Evolutionary conservation across 30 jellyfish, hydroid and myxozoan genomes (phyloP), one percentile per base, ranked within the genome.

Genomic region (Catostylus mosaicus): DNA sequence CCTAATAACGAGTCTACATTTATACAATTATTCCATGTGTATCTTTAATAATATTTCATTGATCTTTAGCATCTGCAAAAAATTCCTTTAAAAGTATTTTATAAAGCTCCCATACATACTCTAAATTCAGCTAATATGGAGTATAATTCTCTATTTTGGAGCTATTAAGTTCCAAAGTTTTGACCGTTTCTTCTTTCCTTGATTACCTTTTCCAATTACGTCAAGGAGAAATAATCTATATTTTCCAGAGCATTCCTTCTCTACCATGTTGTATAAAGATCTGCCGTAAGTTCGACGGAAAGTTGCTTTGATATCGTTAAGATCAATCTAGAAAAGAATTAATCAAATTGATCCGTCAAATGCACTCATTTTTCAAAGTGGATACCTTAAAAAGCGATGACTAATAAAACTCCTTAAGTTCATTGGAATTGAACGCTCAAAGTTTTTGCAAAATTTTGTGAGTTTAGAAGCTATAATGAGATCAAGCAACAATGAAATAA

Each of bases 211-310:
- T 56, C 96, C 96, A 66, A 94, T 83, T 27, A 94, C 85, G 10
- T 94, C 96, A 3, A 94, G 87, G 7, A 94, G 78, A 43, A 73
- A 73, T 9, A 82, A 63, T 30, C 60, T 75, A n/a, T 82, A 88
- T 33, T 82, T 87, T 4, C 75, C 89, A 3, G 33, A 71, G 73
- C 89, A 73, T 32, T 88, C 99, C 67, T 94, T 84, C 43, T 94
- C 97, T 7, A 94, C 90, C 96, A 94, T 88, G 71, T 78, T 82
- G 79, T 94, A 88, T 80, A 94, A 59, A 7, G 96, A 79, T 23
- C 97, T 78, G 0, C 99, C 99, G 45, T 94, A 94, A 0, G 99
- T 94, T 23, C 97, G 79, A 1, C 96, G 95, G 76, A 82, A 94
- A 23, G 96, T 75, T 23, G 82, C 92, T 56, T 94, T 94, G 59